Evolutionary conservation across 1,140 invertebrate genomes (phyloP).

Genomic region (Euura lappo): DNA sequence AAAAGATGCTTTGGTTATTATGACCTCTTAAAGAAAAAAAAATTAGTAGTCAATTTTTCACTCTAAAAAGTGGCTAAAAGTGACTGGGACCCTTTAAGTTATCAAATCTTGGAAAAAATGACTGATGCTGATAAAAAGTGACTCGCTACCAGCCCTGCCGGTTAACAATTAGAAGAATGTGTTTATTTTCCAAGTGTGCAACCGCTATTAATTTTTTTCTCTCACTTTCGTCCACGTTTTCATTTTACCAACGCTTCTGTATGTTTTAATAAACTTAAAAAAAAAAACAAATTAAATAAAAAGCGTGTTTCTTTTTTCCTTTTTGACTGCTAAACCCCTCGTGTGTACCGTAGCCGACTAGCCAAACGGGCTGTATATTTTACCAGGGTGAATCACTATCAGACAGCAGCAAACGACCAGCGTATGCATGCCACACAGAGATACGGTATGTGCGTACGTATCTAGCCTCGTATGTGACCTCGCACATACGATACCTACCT

Average conservation of each 20-base stretch:
- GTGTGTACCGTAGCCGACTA: no score
- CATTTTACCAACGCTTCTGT: not conserved
- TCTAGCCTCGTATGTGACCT: not conserved
- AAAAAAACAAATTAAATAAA: not conserved
- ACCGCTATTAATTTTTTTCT: conserved; percentile 1
- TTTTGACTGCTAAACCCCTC: not conserved
- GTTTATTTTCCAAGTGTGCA: not conserved
- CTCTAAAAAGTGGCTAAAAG: no score
- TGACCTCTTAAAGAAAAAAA: no score
- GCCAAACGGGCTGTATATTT: conserved; percentile 10
- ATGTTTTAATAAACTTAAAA: conserved; percentile 10
- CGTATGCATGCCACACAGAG: not conserved
- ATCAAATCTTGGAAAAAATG: no score
- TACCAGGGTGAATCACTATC: conserved; percentile 18
- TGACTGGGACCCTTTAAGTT: no score
- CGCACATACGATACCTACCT: not conserved
- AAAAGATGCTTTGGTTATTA: no score
- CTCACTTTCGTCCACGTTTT: not conserved
- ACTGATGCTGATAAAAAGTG: no score
- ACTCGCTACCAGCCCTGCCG: no score
- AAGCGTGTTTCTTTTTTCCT: not conserved
- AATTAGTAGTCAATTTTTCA: no score
- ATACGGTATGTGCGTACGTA: not conserved
- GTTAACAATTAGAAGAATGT: no score
- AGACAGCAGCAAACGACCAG: not conserved